Conservation (phyloP, 2,797 vertebrate genomes). For the Thunnus albacares region DNA sequence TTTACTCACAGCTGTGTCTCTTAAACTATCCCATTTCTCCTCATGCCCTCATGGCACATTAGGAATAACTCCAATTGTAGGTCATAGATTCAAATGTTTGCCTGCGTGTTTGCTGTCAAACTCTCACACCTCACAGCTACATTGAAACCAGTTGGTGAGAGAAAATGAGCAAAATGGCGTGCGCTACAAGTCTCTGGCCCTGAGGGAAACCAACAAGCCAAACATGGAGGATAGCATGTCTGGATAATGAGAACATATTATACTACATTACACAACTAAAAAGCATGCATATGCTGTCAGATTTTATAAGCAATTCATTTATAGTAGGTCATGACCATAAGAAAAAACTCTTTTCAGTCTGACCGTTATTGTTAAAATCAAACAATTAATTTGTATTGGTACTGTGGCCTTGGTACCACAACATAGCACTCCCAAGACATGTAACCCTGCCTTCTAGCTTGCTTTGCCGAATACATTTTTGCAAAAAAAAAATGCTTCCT, state of each 20-base stretch:
- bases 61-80: conserved; percentile 37
- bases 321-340: conserved; percentile 5
- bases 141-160: conserved; percentile 48
- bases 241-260: conserved; percentile 51
- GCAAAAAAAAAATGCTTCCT: no score
- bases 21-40: conserved; percentile 32
- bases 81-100: conserved; percentile 32
- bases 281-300: conserved; percentile 26
- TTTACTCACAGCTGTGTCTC: conserved; percentile 63
- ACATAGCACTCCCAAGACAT: no score
- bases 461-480: no score
- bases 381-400: background rate
- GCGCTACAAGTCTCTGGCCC: conserved; percentile 30
- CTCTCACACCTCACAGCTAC: conserved; percentile 40
- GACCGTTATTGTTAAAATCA: background rate
- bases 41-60: conserved; percentile 47
- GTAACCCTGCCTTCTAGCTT: no score
- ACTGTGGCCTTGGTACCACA: background rate
- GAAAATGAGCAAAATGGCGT: conserved; percentile 36
- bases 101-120: conserved; percentile 46
- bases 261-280: conserved; percentile 30
- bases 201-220: conserved; percentile 35
- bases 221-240: conserved; percentile 26
- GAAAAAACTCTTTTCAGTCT: background rate
- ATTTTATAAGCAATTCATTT: conserved; percentile 12